Conservation (phyloP, 2,888 invertebrate species). For the Cephus runcator region DNA sequence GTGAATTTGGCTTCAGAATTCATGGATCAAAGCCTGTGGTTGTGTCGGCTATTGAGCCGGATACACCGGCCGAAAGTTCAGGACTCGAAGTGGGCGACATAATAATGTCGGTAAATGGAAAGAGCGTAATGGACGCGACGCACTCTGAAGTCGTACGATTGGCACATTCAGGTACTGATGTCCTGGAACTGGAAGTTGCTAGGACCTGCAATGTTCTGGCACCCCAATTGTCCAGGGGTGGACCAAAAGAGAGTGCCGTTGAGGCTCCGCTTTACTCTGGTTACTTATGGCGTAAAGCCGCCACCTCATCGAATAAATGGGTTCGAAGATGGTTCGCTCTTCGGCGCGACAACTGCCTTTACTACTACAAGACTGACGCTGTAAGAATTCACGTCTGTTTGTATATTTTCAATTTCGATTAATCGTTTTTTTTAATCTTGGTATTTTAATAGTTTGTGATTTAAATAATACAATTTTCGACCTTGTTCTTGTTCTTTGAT, state of each 20-base stretch:
- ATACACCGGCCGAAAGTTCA: slow-evolving; percentile 91
- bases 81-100: slow-evolving; percentile 95
- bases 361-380: slow-evolving; percentile 92
- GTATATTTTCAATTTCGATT: not conserved
- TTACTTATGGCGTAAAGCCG: slow-evolving; percentile 80
- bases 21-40: slow-evolving; percentile 97
- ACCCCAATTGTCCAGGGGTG: slow-evolving; percentile 73
- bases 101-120: slow-evolving; percentile 89
- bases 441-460: not conserved
- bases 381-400: slow-evolving; percentile 68
- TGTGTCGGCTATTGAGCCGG: slow-evolving; percentile 93
- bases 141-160: slow-evolving; percentile 94
- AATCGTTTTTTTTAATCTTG: not conserved
- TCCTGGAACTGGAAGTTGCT: slow-evolving; percentile 88
- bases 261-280: slow-evolving; percentile 73
- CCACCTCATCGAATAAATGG: slow-evolving; percentile 76
- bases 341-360: slow-evolving; percentile 91
- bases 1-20: slow-evolving; percentile 95
- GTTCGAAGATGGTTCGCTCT: slow-evolving; percentile 91
- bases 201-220: slow-evolving; percentile 85
- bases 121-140: slow-evolving; percentile 90
- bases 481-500: not conserved
- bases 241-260: slow-evolving; percentile 68
- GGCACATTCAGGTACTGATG: slow-evolving; percentile 89
- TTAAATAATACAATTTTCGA: too few relatives aligned